Evolutionary conservation across 2,113 vertebrate genomes (phyloP).

Genomic region (Plectropomus leopardus): DNA sequence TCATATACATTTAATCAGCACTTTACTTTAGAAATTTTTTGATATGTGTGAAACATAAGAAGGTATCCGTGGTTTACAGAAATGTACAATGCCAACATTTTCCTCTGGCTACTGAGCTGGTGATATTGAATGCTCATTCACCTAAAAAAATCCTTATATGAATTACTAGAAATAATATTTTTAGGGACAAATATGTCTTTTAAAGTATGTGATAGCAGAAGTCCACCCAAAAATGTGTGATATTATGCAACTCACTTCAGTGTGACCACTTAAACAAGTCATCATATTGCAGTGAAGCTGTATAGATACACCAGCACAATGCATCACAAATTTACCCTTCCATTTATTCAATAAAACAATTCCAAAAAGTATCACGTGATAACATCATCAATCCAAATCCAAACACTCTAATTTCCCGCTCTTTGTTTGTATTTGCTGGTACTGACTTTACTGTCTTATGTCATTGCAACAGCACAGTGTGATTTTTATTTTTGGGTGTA

Average conservation of each 20-base stretch:
- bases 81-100: no score
- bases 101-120: no score
- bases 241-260: background rate
- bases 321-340: background rate
- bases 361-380: background rate
- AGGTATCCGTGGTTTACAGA: no score
- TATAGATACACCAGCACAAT: background rate
- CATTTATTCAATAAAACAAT: background rate
- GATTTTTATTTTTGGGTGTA: constrained; percentile 6
- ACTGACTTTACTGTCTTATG: constrained; percentile 3
- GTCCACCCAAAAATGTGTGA: background rate
- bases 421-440: constrained; percentile 10
- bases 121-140: background rate
- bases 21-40: no score
- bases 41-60: no score
- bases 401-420: background rate
- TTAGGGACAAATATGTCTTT: background rate
- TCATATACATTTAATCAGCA: no score
- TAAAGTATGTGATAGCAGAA: background rate
- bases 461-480: background rate
- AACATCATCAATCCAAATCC: background rate
- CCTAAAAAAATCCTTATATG: no score
- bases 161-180: background rate
- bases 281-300: background rate
- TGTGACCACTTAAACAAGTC: background rate